Base-by-base conservation (phyloP, 2,113 vertebrate species). In the Cranoglanis bouderius region DNA sequence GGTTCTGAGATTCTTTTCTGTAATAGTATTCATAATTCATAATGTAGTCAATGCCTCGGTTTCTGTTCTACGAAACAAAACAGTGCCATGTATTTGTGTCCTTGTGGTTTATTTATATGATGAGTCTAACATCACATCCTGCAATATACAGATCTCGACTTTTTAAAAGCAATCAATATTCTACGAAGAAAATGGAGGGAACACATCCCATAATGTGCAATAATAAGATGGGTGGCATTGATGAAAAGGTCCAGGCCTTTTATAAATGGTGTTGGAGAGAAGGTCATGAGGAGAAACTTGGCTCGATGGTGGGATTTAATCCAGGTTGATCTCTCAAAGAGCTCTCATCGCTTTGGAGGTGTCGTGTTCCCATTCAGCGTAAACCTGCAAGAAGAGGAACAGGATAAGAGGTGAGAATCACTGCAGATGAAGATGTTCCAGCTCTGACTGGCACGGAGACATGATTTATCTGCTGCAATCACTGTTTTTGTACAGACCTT, bases 341-440 rank as follows among this genome's bases (percentile, higher is more conserved):
- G 59, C 43, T n/a, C 51, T 96, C 96, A 97, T 93, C 95, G 96
- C 86, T 95, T 90, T 1, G 96, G 96, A 21, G 93, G 94, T 91
- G 96, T 92, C 88, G 96, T 94, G 94, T 97, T 97, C 88, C 96
- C 95, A 91, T 94, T 96, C 87, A 96, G 96, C 35, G 96, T 96
- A 93, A 97, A 97, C 95, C 96, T 97, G 87, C 35, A 83, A 51
- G 55, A 21, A 77, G 29, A 84, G 19, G 21, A 61, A n/a, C 40
- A 77, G 82, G 77, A 53, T 43, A 13, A 43, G 72, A 26, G 14
- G 21, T 43, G 70, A 70, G 59, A 67, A 43, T 24, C 12, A 26
- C 14, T 59, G 53, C 32, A 74, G 8, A 70, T 70, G 67, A 70
- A 35, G 32, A 40, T 24, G 32, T 40, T 24, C 51, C 32, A 24